Conservation (phyloP, 2,113 vertebrate genomes). For the Hucho hucho region DNA sequence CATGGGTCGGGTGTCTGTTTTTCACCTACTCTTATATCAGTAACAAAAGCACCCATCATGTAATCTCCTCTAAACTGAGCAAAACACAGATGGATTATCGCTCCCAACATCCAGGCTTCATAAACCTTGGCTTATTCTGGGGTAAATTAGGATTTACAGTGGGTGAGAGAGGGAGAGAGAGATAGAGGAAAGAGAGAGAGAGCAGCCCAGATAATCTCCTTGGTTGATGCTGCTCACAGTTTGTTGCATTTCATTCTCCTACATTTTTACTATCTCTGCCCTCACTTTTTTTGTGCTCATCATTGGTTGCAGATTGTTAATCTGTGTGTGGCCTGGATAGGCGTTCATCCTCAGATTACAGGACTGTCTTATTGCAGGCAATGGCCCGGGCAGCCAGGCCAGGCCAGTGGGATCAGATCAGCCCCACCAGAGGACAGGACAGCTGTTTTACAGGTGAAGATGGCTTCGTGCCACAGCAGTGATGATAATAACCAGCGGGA, state of each 20-base stretch:
- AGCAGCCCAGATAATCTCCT: conserved; percentile 85
- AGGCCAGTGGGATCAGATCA: conserved; percentile 4
- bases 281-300: conserved; percentile 30
- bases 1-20: conserved; percentile 19
- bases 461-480: conserved; percentile 73
- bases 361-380: conserved; percentile 82
- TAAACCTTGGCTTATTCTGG: conserved; percentile 78
- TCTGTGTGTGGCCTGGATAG: conserved; percentile 93
- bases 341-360: conserved; percentile 84
- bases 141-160: conserved; percentile 89
- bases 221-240: conserved; percentile 82
- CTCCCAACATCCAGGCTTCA: conserved; percentile 65
- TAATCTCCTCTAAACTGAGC: conserved; percentile 77
- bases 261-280: conserved; percentile 13
- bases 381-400: conserved; percentile 28
- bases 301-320: conserved; percentile 89
- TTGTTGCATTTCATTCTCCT: conserved; percentile 68
- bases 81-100: conserved; percentile 81
- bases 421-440: conserved; percentile 4
- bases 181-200: conserved; percentile 61
- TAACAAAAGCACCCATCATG: conserved; percentile 69
- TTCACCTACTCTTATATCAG: conserved; percentile 55
- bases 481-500: background rate
- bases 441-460: conserved; percentile 83
- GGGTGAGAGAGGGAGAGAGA: conserved; percentile 68